phyloP scores from a whole-genome alignment of 2,113 vertebrate genomes.

The Osmerus eperlanus region DNA sequence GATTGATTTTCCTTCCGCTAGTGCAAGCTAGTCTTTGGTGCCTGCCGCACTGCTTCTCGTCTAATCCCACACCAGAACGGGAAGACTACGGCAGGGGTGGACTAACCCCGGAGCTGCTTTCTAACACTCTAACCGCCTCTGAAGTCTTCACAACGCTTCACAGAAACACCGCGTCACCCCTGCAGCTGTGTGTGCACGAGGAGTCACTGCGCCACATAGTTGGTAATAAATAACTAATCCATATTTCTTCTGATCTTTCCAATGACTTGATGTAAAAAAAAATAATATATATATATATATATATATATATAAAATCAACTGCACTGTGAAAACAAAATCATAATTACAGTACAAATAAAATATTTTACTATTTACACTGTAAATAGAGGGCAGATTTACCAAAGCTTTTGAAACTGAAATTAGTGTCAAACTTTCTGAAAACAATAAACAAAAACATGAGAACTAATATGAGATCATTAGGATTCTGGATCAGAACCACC shows the following conservation, averaged over 20 bases:
- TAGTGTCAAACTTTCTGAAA: neutral
- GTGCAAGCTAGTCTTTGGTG: conserved; percentile 45
- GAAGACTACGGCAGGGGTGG: neutral
- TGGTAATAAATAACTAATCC: neutral
- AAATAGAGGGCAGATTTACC: conserved; percentile 2
- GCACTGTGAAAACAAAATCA: neutral
- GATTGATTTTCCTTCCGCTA: conserved; percentile 20
- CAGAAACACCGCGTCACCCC: no score
- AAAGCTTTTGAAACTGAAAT: conserved; percentile 1
- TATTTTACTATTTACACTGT: conserved; percentile 2
- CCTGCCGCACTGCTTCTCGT: conserved; percentile 10
- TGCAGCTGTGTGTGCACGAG: no score
- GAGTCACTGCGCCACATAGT: no score
- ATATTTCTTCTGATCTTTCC: neutral
- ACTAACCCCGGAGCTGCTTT: no score
- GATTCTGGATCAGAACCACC: no score
- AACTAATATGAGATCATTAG: neutral
- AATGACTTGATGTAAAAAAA: neutral
- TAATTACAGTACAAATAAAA: conserved; percentile 4
- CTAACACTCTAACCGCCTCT: no score
- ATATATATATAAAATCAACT: neutral
- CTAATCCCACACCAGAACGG: neutral
- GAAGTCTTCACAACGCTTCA: no score
- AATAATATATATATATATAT: neutral
- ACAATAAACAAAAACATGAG: neutral